Base-by-base conservation (phyloP, 1,140 invertebrate species). In the Adelges cooleyi region DNA sequence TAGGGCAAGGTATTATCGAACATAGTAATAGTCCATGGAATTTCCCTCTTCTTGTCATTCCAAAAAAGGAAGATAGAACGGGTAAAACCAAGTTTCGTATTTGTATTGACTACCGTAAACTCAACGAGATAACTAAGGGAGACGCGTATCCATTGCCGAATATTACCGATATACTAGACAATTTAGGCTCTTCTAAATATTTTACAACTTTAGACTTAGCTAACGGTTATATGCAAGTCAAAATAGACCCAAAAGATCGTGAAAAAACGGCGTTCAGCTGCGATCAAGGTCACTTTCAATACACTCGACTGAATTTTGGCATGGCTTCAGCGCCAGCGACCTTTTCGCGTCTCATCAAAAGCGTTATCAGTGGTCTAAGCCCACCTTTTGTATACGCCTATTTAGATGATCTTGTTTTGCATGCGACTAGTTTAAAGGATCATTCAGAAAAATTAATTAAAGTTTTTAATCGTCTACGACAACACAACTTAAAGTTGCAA, bases 71-170 rank as follows among this genome's bases (percentile, higher is more conserved):
- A 33, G 69, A 70, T 27, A 67, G 52, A 3, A 52, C 67, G 11
- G 68, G 54, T 17, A 67, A 69, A 66, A 49, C 15, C 3, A 68
- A 71, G 51, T 70, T 22, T 10, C 23, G 71, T 15, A 36, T 72
- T 4, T 48, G 65, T 10, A 53, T 71, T 1, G 76, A 75, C 68
- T 77, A 72, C 56, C 42, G 74, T 50, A 74, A 74, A 67, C 49
- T 77, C 46, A 78, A 78, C 69, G 70, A 74, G 44, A 70, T 70
- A 51, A 76, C 74, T 18, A 69, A 75, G 23, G 71, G 70, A 9
- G 79, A 82, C 69, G 70, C 68, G 40, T 83, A 76, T 70, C 80
- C 81, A 0, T 50, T 83, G 6, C 80, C 80, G 11, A 68, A 75
- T 13, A 80, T 82, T 20, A 71, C 73, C 18, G 74, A 78, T 13